These are phyloP conservation scores for Teleiodes luculella DNA, from an alignment of 2,888 invertebrate species.

Conservation along the genomic window DNA sequence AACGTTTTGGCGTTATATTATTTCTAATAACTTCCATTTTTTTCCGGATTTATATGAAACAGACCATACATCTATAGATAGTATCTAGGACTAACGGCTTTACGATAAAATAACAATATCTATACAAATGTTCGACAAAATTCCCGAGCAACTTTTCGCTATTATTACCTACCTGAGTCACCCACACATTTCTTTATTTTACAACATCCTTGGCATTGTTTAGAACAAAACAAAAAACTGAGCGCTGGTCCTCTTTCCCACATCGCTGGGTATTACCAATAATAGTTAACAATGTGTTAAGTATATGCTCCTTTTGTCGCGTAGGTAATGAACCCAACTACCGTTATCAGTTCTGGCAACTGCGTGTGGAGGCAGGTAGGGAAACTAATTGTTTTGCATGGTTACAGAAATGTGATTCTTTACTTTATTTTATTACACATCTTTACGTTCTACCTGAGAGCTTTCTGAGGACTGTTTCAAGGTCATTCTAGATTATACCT, in stretches of 20 bases:
- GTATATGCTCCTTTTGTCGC: constrained; percentile 2
- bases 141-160: not conserved
- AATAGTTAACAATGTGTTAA: not conserved
- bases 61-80: no score
- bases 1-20: no score
- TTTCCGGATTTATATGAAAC: no score
- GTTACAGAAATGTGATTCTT: no score
- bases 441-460: no score
- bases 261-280: not conserved
- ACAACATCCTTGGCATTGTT: not conserved
- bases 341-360: constrained; percentile 9
- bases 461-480: no score
- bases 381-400: constrained; percentile 7
- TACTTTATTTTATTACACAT: no score
- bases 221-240: not conserved
- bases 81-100: no score
- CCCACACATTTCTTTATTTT: constrained; percentile 2
- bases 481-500: no score
- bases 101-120: not conserved
- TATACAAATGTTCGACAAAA: not conserved
- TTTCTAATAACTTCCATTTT: no score
- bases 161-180: not conserved
- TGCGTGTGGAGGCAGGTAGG: constrained; percentile 2
- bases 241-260: not conserved
- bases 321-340: not conserved